Evolutionary conservation across 1,140 invertebrate species (phyloP).

Genomic region (Ceratosolen fusciceps): DNA sequence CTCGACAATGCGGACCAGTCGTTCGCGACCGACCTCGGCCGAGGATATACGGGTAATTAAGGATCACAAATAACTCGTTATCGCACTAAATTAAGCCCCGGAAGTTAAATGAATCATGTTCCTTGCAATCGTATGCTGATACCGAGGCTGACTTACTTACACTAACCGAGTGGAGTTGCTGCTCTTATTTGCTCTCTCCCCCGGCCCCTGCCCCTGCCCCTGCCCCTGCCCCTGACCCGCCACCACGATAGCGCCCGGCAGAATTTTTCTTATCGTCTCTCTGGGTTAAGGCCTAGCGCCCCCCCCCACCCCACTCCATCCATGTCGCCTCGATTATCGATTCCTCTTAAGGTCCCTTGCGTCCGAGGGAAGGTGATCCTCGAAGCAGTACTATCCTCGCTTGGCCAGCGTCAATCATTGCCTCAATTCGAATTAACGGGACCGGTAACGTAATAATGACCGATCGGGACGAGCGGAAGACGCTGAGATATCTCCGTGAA

Average conservation of each 20-base stretch:
- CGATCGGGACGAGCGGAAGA: too few relatives aligned
- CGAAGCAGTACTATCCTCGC: not conserved
- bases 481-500: too few relatives aligned
- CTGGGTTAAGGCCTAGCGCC: too few relatives aligned
- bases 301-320: not conserved
- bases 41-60: conserved; percentile 53
- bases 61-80: conserved; percentile 52
- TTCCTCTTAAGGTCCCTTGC: not conserved
- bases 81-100: conserved; percentile 44
- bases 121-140: not conserved
- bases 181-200: not conserved
- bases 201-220: too few relatives aligned
- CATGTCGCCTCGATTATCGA: not conserved
- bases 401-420: not conserved
- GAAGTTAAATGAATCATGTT: conserved; percentile 47
- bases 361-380: not conserved
- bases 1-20: not conserved
- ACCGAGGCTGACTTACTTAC: conserved; percentile 12
- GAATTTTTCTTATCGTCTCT: not conserved
- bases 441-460: not conserved
- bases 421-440: conserved; percentile 20
- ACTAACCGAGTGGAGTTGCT: not conserved
- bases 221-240: too few relatives aligned
- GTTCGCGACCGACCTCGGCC: conserved; percentile 1
- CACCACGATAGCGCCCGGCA: too few relatives aligned